phyloP scores from a whole-genome alignment of 2,888 invertebrate genomes.

The Zhuqinia jingwanae region DNA sequence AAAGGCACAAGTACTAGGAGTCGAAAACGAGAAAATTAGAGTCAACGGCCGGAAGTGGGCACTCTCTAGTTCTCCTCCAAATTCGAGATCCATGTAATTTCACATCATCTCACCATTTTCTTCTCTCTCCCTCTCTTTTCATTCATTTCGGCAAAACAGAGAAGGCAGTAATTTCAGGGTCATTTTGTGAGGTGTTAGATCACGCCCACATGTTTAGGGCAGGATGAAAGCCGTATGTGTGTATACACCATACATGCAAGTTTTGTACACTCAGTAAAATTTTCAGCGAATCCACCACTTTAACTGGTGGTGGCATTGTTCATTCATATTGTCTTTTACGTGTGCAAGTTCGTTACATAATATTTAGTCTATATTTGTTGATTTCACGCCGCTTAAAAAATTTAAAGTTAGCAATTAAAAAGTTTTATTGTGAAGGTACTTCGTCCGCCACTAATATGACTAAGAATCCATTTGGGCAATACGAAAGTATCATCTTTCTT shows the following conservation, averaged over 20 bases:
- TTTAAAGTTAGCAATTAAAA: slow-evolving; percentile 48
- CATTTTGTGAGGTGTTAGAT: slow-evolving; percentile 79
- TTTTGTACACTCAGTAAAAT: too few relatives aligned
- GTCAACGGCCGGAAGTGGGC: slow-evolving; percentile 78
- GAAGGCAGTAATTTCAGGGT: slow-evolving; percentile 77
- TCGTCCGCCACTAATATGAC: too few relatives aligned
- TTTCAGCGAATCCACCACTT: too few relatives aligned
- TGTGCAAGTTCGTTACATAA: too few relatives aligned
- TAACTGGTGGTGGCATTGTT: too few relatives aligned
- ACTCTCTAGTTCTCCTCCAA: slow-evolving; percentile 71
- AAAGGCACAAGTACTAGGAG: slow-evolving; percentile 53
- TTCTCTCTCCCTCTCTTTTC: too few relatives aligned
- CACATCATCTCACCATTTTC: slow-evolving; percentile 52
- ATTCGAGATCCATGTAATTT: slow-evolving; percentile 76
- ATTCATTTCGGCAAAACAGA: slow-evolving; percentile 62
- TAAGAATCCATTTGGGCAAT: too few relatives aligned
- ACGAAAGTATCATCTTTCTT: too few relatives aligned
- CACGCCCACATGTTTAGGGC: slow-evolving; percentile 75
- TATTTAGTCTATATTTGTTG: background rate
- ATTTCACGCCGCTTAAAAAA: slow-evolving; percentile 35
- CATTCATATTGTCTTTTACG: too few relatives aligned
- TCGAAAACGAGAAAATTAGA: slow-evolving; percentile 75
- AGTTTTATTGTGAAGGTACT: background rate
- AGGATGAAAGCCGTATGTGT: slow-evolving; percentile 20
- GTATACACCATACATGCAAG: background rate